These are phyloP conservation scores for Leuctra nigra DNA, from an alignment of 2,888 invertebrate genomes.

Conservation along the genomic window DNA sequence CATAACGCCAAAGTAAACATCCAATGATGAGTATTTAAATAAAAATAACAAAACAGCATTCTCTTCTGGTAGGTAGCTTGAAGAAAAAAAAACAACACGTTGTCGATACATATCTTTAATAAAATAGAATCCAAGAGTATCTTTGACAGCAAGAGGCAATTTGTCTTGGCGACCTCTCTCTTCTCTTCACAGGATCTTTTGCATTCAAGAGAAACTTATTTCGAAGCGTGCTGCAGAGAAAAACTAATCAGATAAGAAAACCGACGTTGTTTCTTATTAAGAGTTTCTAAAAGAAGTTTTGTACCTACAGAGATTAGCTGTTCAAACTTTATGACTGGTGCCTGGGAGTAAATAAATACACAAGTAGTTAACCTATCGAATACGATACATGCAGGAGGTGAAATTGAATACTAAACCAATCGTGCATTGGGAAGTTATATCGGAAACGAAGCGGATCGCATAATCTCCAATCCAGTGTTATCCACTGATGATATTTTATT, in stretches of 20 bases:
- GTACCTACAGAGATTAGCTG: background rate
- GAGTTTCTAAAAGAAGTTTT: background rate
- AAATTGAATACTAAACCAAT: conserved; percentile 1
- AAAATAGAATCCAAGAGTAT: background rate
- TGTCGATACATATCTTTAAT: conserved; percentile 6
- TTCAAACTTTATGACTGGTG: background rate
- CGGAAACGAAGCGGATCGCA: too few relatives aligned
- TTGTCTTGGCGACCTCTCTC: too few relatives aligned
- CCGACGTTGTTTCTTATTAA: conserved; percentile 4
- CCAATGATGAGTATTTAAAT: conserved; percentile 1
- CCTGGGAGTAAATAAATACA: background rate
- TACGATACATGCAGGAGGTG: background rate
- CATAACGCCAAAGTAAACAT: conserved; percentile 21
- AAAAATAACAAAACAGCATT: background rate
- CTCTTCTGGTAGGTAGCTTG: background rate
- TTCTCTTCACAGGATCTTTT: too few relatives aligned
- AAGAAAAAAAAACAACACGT: background rate
- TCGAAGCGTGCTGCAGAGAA: conserved; percentile 6
- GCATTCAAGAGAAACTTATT: background rate
- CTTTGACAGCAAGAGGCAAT: conserved; percentile 1
- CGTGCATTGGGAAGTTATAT: conserved; percentile 3
- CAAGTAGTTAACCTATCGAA: background rate
- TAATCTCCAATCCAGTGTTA: too few relatives aligned
- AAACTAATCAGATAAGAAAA: background rate
- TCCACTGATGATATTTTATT: too few relatives aligned